These are phyloP conservation scores for Pitta sordida DNA, from an alignment of 2,113 vertebrate genomes.

Conservation along the genomic window DNA sequence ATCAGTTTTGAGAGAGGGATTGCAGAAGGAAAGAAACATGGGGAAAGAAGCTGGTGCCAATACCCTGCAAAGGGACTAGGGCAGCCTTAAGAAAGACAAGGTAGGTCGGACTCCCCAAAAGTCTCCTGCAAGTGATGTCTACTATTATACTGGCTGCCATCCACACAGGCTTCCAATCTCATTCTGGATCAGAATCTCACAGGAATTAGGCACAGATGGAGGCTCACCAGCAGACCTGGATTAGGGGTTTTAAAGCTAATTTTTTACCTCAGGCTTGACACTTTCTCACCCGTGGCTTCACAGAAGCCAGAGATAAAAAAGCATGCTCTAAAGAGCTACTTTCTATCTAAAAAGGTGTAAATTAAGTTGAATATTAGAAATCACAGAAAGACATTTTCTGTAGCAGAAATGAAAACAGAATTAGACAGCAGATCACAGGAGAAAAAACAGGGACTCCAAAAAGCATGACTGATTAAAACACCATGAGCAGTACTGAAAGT, in stretches of 20 bases:
- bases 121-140: not conserved
- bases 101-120: not conserved
- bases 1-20: not conserved
- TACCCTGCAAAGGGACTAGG: not conserved
- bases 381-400: not conserved
- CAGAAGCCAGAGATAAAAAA: not conserved
- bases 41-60: not conserved
- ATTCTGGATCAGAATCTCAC: not conserved
- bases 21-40: not conserved
- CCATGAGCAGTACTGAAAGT: not conserved
- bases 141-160: not conserved
- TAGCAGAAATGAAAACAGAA: not conserved
- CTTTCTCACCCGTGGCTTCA: not conserved
- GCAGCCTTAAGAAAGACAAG: not conserved
- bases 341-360: not conserved
- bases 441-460: not conserved
- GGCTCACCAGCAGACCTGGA: not conserved
- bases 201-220: not conserved
- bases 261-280: not conserved
- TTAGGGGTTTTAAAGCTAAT: not conserved
- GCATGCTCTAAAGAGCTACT: not conserved
- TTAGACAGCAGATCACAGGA: not conserved
- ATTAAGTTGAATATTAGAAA: not conserved
- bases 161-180: not conserved
- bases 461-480: constrained; percentile 9